Base-by-base conservation (phyloP, 1,140 invertebrate genomes). In the Aporrectodea caliginosa region DNA sequence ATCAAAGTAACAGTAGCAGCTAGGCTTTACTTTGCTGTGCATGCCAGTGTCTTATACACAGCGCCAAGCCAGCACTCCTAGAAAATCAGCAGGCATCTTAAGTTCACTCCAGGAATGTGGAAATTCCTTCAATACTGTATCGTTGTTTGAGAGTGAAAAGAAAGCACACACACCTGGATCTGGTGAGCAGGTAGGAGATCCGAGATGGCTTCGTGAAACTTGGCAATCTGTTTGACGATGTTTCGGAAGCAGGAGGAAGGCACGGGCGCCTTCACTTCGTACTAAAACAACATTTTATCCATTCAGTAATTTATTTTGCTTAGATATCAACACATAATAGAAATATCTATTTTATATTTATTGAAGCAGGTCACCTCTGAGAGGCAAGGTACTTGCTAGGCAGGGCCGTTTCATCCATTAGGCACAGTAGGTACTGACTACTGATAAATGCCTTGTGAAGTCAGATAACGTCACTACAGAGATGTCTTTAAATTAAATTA, bases 211-310 rank as follows among this genome's bases (percentile, higher is more conserved):
- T 98, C 95, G 86, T 98, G 94, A 75, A 98, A 90, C 89, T 97
- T 97, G 1, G 93, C 92, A 85, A 98, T 90, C 87, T 97, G 95
- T 88, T 94, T 93, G 75, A 94, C 96, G 84, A 98, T 94, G 88
- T 93, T 93, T 81, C 94, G 92, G 88, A 99, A 98, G 84, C 93
- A 92, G 84, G 93, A 92, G 1, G 97, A 98, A 35, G 97, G 97
- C 82, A 98, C 93, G 1, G 97, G 96, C 31, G 96, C 95, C 84
- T 94, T 93, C 0, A 96, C 95, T 86, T 96, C 94, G 96, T 97
- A 99, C 81, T 90, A 82, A 79, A 84, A 81, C 35, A 69, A 79
- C 14, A 75, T n/a, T 35, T 58, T n/a, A 72, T 35, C n/a, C n/a
- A n/a, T n/a, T n/a, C n/a, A n/a, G n/a, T n/a, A n/a, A n/a, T n/a